phyloP scores from a whole-genome alignment of 2,888 invertebrate species.

The Cantharis rufa region DNA sequence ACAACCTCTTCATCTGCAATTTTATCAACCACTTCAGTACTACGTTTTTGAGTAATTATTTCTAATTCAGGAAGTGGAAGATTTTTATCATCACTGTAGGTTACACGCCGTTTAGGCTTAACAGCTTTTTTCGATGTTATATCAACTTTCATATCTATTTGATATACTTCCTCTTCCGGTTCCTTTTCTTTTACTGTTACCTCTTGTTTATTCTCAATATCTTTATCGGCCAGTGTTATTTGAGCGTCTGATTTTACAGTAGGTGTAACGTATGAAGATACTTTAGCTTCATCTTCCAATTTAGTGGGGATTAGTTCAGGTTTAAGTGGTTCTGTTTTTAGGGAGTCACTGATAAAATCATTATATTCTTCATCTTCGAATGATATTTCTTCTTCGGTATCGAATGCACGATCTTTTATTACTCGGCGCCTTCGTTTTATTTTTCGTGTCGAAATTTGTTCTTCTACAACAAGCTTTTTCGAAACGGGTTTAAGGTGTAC shows the following conservation, averaged over 20 bases:
- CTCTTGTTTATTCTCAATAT: constrained; percentile 34
- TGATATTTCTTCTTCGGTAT: constrained; percentile 29
- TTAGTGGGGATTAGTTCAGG: constrained; percentile 47
- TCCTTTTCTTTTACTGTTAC: constrained; percentile 35
- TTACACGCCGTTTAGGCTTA: constrained; percentile 54
- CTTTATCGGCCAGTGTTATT: constrained; percentile 55
- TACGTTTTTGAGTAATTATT: constrained; percentile 62
- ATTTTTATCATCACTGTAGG: constrained; percentile 59
- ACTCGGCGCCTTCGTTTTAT: constrained; percentile 30
- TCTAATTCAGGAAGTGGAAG: constrained; percentile 63
- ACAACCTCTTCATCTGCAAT: constrained; percentile 59
- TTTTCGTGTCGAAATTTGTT: constrained; percentile 15
- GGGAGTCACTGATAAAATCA: constrained; percentile 10
- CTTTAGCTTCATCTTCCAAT: constrained; percentile 45
- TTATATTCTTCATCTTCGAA: constrained; percentile 27
- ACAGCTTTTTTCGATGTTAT: constrained; percentile 58
- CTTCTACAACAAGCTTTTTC: constrained; percentile 35
- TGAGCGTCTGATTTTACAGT: constrained; percentile 57
- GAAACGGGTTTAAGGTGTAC: constrained; percentile 38
- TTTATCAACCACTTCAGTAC: constrained; percentile 59
- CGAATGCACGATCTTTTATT: constrained; percentile 33
- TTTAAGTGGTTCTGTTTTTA: constrained; percentile 22
- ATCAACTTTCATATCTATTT: constrained; percentile 63
- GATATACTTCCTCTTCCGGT: constrained; percentile 53
- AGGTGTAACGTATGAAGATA: constrained; percentile 44